phyloP scores from a whole-genome alignment of 2,888 invertebrate species.

The Trichopoda pennipes region DNA sequence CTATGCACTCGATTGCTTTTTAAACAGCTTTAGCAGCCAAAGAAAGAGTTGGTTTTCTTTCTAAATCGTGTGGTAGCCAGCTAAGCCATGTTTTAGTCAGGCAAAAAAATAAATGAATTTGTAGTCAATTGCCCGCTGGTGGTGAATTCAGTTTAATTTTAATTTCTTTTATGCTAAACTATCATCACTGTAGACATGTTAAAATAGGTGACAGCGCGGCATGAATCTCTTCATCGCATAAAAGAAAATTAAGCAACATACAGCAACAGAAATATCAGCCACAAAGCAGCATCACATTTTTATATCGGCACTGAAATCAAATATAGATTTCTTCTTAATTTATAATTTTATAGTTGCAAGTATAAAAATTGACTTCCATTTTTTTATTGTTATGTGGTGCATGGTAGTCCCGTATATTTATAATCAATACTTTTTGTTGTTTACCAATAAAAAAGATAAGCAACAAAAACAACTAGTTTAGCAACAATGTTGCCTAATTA shows the following conservation, averaged over 20 bases:
- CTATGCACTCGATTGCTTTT: slow-evolving; percentile 7
- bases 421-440: slow-evolving; percentile 12
- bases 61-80: slow-evolving; percentile 10
- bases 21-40: slow-evolving; percentile 24
- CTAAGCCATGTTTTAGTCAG: slow-evolving; percentile 24
- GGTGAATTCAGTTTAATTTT: slow-evolving; percentile 80
- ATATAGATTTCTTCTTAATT: slow-evolving; percentile 39
- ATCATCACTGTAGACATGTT: slow-evolving; percentile 72
- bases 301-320: slow-evolving; percentile 44
- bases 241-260: slow-evolving; percentile 60
- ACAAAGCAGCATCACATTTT: slow-evolving; percentile 9
- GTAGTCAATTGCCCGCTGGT: slow-evolving; percentile 74
- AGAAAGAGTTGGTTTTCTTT: slow-evolving; percentile 5
- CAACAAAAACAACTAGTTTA: not conserved
- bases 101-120: slow-evolving; percentile 50
- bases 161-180: slow-evolving; percentile 74
- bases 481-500: slow-evolving; percentile 53
- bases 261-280: not conserved
- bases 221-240: slow-evolving; percentile 63
- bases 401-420: not conserved
- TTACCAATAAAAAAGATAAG: slow-evolving; percentile 5
- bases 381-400: not conserved
- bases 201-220: slow-evolving; percentile 65
- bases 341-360: slow-evolving; percentile 18
- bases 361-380: not conserved